Conservation (phyloP, 2,888 invertebrate species). For the Drosophila borealis region DNA sequence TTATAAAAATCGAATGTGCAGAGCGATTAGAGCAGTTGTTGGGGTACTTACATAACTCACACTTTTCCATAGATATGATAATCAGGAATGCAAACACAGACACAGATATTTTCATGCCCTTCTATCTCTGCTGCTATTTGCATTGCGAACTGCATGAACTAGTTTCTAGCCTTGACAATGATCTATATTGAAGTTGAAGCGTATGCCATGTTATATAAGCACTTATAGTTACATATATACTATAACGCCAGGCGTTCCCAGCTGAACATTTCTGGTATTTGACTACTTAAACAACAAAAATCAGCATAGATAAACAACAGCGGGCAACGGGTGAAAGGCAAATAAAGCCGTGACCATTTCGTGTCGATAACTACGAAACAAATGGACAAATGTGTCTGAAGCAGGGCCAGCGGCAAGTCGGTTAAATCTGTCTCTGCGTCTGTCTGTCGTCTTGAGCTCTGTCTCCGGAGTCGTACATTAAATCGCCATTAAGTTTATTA, state of each 20-base stretch:
- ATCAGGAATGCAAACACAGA: constrained; percentile 2
- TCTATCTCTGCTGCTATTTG: constrained; percentile 24
- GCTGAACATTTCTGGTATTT: constrained; percentile 60
- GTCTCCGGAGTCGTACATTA: constrained; percentile 65
- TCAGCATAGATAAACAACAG: constrained; percentile 58
- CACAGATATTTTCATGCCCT: neutral
- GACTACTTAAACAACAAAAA: constrained; percentile 47
- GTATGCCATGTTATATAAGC: constrained; percentile 22
- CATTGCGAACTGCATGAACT: constrained; percentile 18
- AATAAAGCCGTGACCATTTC: constrained; percentile 70
- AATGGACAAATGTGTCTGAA: constrained; percentile 29
- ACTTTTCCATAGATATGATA: constrained; percentile 10
- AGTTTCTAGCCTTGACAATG: constrained; percentile 42
- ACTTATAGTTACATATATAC: neutral
- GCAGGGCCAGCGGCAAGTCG: neutral
- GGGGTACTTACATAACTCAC: neutral
- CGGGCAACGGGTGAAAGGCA: constrained; percentile 30
- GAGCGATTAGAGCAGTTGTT: constrained; percentile 6
- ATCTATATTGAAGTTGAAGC: constrained; percentile 22
- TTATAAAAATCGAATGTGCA: neutral
- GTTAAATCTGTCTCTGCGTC: constrained; percentile 13
- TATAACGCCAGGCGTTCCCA: constrained; percentile 28
- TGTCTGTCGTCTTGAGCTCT: constrained; percentile 11
- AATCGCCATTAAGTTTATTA: constrained; percentile 81
- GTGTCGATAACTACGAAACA: constrained; percentile 61